Percentiles rank a stretch among this genome's conserved stretches.
phyloP scores from a whole-genome alignment of 35 echinoderm and acorn worm genomes.

The Heliocidaris erythrogramma region DNA sequence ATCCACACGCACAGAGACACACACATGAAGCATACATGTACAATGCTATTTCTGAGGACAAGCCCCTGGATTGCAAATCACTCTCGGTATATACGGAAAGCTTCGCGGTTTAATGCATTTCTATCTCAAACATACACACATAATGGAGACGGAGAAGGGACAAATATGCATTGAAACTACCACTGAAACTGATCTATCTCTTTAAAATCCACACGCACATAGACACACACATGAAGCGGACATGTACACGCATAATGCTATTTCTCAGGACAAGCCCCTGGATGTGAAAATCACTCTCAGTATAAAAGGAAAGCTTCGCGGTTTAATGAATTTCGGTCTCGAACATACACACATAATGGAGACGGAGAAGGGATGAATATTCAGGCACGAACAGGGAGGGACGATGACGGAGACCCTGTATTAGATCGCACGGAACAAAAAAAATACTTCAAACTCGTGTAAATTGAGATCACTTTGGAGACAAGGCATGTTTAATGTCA shows the following conservation, averaged over 20 bases:
- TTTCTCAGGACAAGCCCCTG: background rate
- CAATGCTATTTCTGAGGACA: background rate
- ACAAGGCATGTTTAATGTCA: background rate
- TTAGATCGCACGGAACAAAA: too few species aligned
- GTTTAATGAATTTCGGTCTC: constrained; percentile 11
- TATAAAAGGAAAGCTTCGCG: background rate
- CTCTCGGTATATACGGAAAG: background rate
- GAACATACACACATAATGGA: background rate
- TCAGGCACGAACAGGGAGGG: background rate
- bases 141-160: too few species aligned
- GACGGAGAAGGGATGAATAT: constrained; percentile 2
- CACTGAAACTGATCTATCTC: background rate
- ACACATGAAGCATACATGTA: background rate
- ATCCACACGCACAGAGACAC: too few species aligned
- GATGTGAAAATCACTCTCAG: background rate
- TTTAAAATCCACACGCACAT: background rate
- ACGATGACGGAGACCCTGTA: background rate
- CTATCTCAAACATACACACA: too few species aligned
- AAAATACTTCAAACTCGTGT: background rate
- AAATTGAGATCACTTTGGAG: background rate
- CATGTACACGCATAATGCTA: background rate
- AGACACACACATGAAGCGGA: background rate
- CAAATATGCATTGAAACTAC: too few species aligned
- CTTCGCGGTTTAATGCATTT: too few species aligned
- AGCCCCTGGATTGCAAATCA: background rate